These are phyloP conservation scores for Tipula confusa DNA, from an alignment of 2,888 invertebrate genomes.

Conservation along the genomic window DNA sequence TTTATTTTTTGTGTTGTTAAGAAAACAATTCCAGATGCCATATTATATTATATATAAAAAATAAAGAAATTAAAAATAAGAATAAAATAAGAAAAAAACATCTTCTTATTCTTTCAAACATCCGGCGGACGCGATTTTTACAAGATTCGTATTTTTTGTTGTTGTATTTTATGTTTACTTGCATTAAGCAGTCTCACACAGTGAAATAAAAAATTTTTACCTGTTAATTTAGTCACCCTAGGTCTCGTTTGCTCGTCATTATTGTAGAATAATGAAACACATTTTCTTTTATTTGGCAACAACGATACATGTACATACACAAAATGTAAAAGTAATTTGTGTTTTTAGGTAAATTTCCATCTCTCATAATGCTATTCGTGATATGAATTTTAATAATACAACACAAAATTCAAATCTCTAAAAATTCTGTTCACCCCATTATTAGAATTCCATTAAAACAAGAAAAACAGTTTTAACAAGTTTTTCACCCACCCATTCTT, in stretches of 20 bases:
- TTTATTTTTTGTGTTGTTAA: not conserved
- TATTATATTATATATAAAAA: conserved; percentile 16
- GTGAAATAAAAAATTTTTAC: not conserved
- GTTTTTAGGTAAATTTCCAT: conserved; percentile 3
- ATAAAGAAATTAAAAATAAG: conserved; percentile 15
- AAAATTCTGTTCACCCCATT: not conserved
- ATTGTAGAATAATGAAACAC: not conserved
- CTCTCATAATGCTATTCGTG: not conserved
- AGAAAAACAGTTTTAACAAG: not conserved
- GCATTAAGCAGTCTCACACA: not conserved
- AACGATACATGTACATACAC: not conserved
- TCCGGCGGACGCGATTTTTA: conserved; percentile 20
- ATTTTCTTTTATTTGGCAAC: not conserved
- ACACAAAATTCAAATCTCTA: not conserved
- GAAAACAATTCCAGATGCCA: conserved; percentile 25
- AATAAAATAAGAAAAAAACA: not conserved
- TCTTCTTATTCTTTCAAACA: conserved; percentile 20
- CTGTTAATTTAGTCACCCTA: conserved; percentile 5
- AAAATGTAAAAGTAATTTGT: not conserved
- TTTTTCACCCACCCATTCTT: not conserved
- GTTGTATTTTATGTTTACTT: not conserved
- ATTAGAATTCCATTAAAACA: not conserved
- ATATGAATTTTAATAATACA: not conserved
- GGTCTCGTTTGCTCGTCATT: not conserved
- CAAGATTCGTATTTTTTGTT: not conserved